phyloP scores from a whole-genome alignment of 1,140 invertebrate genomes.

The silkworm (Bombyx mori) region ASM3026992v2 NC_085125.1:11372501-11373000 shows the following conservation, averaged over 20 bases:
- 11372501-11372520: constrained; percentile 56
- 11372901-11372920: constrained; percentile 86
- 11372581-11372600: constrained; percentile 60
- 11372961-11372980: constrained; percentile 96
- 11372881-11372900: constrained; percentile 83
- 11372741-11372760: constrained; percentile 91
- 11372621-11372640: constrained; percentile 73
- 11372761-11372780: constrained; percentile 89
- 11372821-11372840: constrained; percentile 89
- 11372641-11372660: constrained; percentile 95
- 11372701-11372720: constrained; percentile 88
- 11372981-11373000: constrained; percentile 99
- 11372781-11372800: constrained; percentile 86
- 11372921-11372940: constrained; percentile 98
- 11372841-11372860: constrained; percentile 85
- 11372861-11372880: constrained; percentile 91
- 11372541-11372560: constrained; percentile 41
- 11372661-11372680: constrained; percentile 92
- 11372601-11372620: constrained; percentile 38
- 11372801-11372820: constrained; percentile 86
- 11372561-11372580: constrained; percentile 40
- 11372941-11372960: constrained; percentile 96
- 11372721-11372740: constrained; percentile 91
- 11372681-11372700: constrained; percentile 96
- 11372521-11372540: constrained; percentile 53